Conservation (phyloP, 2,888 invertebrate genomes). For the Stictocephala bisonia region DNA sequence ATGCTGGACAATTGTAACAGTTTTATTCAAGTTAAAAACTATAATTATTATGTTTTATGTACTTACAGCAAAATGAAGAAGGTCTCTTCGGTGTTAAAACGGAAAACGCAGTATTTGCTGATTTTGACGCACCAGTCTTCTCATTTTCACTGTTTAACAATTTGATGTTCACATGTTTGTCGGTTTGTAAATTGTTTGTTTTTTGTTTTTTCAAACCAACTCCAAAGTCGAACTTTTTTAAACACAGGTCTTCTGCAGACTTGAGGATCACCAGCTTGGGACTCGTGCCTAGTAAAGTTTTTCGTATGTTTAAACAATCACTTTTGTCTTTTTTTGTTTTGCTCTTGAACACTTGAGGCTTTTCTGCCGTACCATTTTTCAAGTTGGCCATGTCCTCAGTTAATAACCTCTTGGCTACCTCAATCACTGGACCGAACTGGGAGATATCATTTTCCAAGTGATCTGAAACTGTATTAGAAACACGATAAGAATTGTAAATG, state of each 20-base stretch:
- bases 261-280: slow-evolving; percentile 45
- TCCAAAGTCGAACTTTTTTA: slow-evolving; percentile 43
- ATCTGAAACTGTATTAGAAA: no score
- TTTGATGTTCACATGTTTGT: slow-evolving; percentile 19
- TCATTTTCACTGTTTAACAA: neutral
- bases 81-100: neutral
- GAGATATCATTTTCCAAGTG: no score
- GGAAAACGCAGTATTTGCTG: no score
- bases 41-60: no score
- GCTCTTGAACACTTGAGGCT: slow-evolving; percentile 8
- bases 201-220: slow-evolving; percentile 43
- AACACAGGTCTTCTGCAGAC: slow-evolving; percentile 47
- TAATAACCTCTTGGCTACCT: no score
- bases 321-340: slow-evolving; percentile 44
- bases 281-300: slow-evolving; percentile 40
- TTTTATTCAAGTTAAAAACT: no score
- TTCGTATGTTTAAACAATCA: slow-evolving; percentile 46
- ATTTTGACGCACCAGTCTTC: neutral
- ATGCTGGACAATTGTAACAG: no score
- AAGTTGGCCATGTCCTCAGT: no score
- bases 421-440: no score
- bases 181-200: neutral
- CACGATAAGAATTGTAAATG: no score
- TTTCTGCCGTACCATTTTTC: no score
- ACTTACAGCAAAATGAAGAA: slow-evolving; percentile 29